phyloP scores from a whole-genome alignment of 35 echinoderm and acorn worm species.

The Diadema setosum region DNA sequence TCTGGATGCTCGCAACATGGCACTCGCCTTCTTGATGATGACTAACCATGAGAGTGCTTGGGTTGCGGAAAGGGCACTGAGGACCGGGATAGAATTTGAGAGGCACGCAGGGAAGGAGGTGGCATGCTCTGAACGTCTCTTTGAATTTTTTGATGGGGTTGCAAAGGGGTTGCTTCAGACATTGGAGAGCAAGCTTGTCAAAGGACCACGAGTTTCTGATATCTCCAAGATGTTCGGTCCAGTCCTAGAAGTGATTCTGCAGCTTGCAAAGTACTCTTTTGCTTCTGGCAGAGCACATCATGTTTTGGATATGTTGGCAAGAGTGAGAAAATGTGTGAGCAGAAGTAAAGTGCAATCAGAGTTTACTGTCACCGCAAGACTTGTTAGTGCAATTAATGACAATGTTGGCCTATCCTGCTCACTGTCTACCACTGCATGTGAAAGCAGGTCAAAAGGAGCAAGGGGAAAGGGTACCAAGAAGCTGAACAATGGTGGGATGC shows the following conservation, averaged over 20 bases:
- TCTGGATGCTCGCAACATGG: slow-evolving; percentile 41
- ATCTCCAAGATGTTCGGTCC: slow-evolving; percentile 22
- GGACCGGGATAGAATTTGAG: slow-evolving; percentile 64
- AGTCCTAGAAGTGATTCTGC: slow-evolving; percentile 58
- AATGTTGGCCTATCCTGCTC: background rate
- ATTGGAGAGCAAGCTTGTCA: background rate
- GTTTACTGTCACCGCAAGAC: background rate
- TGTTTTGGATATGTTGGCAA: background rate
- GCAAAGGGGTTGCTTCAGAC: slow-evolving; percentile 15
- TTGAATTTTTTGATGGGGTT: slow-evolving; percentile 32
- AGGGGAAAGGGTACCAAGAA: background rate
- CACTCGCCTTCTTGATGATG: slow-evolving; percentile 60
- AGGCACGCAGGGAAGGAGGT: slow-evolving; percentile 16
- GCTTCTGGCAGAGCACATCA: background rate
- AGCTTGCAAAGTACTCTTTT: slow-evolving; percentile 50
- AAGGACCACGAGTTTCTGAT: background rate
- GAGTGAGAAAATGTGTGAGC: background rate
- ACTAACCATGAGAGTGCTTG: slow-evolving; percentile 48
- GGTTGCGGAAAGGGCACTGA: slow-evolving; percentile 63
- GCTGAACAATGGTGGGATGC: background rate
- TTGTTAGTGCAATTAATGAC: background rate
- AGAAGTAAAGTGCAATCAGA: background rate
- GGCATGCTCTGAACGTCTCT: background rate
- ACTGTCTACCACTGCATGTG: background rate
- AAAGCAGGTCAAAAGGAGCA: background rate